These are phyloP conservation scores for Latrodectus geometricus DNA, from an alignment of 1,140 invertebrate species.

Conservation along the genomic window DNA sequence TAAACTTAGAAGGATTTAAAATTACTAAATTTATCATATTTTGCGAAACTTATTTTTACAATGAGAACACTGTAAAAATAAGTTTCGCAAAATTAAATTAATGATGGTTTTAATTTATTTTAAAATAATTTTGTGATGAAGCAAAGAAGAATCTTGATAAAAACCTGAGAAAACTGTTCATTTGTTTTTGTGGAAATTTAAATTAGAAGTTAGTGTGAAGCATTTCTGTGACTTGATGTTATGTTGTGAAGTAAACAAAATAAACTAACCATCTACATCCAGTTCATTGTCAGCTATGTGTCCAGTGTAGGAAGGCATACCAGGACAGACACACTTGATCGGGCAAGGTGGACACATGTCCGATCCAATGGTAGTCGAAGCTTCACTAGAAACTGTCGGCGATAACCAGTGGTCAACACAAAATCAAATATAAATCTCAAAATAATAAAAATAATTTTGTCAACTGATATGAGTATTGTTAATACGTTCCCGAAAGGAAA, in stretches of 20 bases:
- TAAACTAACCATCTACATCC: conserved; percentile 51
- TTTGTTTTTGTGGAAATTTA: too few relatives aligned
- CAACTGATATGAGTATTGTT: too few relatives aligned
- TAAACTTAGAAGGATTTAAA: too few relatives aligned
- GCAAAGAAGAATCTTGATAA: not conserved
- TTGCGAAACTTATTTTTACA: too few relatives aligned
- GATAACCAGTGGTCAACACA: conserved; percentile 22
- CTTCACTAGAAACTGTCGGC: conserved; percentile 42
- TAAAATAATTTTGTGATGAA: not conserved
- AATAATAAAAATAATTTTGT: conserved; percentile 1
- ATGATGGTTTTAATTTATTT: not conserved
- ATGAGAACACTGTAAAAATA: too few relatives aligned
- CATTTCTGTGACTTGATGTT: too few relatives aligned
- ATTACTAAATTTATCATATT: too few relatives aligned
- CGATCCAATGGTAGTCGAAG: not conserved
- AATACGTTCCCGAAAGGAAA: too few relatives aligned
- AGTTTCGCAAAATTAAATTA: too few relatives aligned
- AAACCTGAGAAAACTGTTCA: too few relatives aligned
- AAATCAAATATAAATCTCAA: conserved; percentile 20
- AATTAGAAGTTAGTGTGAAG: too few relatives aligned
- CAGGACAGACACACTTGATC: conserved; percentile 49
- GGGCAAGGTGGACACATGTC: conserved; percentile 51
- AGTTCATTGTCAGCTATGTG: conserved; percentile 34
- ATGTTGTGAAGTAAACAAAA: not conserved
- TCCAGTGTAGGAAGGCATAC: not conserved